Evolutionary conservation across 2,113 vertebrate species (phyloP).

Genomic region (Leiothrix lutea): DNA sequence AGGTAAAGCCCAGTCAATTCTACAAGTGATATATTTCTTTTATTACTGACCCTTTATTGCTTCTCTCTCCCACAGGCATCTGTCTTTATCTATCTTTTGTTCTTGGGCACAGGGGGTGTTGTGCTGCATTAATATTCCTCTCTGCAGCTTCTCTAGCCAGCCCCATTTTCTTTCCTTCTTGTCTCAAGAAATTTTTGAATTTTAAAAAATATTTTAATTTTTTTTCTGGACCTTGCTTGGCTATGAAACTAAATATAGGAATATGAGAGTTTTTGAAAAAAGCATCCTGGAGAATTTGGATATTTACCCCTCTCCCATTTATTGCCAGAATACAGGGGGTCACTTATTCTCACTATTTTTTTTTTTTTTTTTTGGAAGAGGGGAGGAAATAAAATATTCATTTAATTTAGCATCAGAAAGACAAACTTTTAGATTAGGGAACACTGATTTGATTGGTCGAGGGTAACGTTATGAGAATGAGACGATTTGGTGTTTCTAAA

Average conservation of each 20-base stretch:
- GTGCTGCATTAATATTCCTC: slow-evolving; percentile 34
- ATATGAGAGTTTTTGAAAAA: neutral
- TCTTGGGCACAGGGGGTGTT: neutral
- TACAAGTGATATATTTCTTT: slow-evolving; percentile 68
- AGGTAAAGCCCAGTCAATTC: slow-evolving; percentile 56
- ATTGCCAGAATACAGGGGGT: neutral
- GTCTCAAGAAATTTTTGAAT: neutral
- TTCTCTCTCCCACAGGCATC: slow-evolving; percentile 19
- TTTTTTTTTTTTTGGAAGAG: neutral
- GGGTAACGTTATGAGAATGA: neutral
- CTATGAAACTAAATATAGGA: neutral
- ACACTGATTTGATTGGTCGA: neutral
- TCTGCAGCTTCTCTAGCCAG: neutral
- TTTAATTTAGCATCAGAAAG: neutral
- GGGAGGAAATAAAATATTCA: neutral
- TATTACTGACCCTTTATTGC: slow-evolving; percentile 69
- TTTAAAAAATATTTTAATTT: neutral
- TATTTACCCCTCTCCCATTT: fast-evolving
- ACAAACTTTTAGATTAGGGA: neutral
- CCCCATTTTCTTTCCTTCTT: neutral
- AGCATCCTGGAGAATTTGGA: neutral
- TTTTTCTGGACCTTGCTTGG: neutral
- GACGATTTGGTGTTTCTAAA: neutral
- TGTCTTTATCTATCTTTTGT: slow-evolving; percentile 31
- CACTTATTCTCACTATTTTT: neutral